These are phyloP conservation scores for Chiridota heheva DNA, from an alignment of 35 echinoderm and acorn worm species.

Conservation along the genomic window DNA sequence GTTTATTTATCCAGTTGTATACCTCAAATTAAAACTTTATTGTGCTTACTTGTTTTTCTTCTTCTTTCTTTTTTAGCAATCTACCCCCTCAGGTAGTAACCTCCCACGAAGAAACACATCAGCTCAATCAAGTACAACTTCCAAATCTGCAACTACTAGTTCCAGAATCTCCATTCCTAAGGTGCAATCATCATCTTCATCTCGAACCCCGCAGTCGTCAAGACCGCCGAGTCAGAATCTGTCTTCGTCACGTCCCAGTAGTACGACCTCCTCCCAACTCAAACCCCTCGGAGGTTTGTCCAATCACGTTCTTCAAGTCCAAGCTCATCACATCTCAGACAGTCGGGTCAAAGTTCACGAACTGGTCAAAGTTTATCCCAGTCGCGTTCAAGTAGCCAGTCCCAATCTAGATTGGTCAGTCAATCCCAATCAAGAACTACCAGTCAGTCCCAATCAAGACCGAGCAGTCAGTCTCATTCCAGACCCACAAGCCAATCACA, in stretches of 20 bases:
- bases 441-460: constrained; percentile 3
- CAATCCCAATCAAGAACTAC: constrained; percentile 12
- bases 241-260: no score
- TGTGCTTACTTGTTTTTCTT: no score
- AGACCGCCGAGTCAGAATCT: not conserved
- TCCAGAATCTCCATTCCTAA: constrained; percentile 31
- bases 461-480: not conserved
- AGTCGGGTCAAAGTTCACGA: no score
- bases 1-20: no score
- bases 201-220: not conserved
- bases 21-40: no score
- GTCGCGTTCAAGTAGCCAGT: no score
- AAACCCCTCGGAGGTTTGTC: no score
- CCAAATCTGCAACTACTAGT: constrained; percentile 16
- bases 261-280: no score
- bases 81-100: constrained; percentile 25
- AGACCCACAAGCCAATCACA: not conserved
- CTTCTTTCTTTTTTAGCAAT: not conserved
- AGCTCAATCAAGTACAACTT: not conserved
- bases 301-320: no score
- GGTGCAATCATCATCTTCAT: constrained; percentile 4
- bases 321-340: no score
- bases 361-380: no score
- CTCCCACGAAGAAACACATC: constrained; percentile 7
- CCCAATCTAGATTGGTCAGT: no score